phyloP scores from a whole-genome alignment of 2,888 invertebrate genomes.

The Lasioglossum calceatum region DNA sequence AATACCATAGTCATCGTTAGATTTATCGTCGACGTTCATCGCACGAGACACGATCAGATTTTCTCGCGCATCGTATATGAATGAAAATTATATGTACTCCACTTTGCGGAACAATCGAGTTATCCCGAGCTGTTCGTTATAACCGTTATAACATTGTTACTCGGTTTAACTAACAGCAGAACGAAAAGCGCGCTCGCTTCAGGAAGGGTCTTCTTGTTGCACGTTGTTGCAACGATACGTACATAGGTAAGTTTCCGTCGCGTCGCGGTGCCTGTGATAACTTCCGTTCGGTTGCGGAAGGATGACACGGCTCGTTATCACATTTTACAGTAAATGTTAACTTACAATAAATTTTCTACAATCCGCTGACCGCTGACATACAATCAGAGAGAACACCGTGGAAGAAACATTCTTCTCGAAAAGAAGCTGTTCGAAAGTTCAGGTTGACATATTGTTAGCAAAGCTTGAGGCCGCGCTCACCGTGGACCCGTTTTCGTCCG shows the following conservation, averaged over 20 bases:
- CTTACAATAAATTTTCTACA: not conserved
- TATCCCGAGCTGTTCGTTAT: not conserved
- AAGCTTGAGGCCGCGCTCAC: not conserved
- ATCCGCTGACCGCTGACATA: too few relatives aligned
- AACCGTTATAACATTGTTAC: not conserved
- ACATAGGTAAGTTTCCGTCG: not conserved
- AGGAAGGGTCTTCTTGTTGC: not conserved
- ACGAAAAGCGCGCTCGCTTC: not conserved
- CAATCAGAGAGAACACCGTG: too few relatives aligned
- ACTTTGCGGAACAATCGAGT: not conserved
- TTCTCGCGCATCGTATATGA: not conserved
- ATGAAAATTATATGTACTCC: not conserved
- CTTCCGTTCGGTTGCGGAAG: constrained; percentile 12
- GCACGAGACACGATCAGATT: not conserved
- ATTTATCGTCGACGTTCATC: not conserved
- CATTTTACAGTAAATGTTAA: not conserved
- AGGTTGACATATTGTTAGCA: not conserved
- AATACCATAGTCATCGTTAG: not conserved
- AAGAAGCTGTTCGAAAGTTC: not conserved
- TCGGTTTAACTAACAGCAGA: not conserved
- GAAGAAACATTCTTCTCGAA: not conserved
- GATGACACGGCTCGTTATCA: not conserved
- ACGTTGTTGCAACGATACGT: not conserved
- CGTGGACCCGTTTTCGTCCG: too few relatives aligned
- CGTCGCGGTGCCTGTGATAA: constrained; percentile 2